These are phyloP conservation scores for Periplaneta americana DNA, from an alignment of 1,140 invertebrate species.

Conservation along the genomic window DNA sequence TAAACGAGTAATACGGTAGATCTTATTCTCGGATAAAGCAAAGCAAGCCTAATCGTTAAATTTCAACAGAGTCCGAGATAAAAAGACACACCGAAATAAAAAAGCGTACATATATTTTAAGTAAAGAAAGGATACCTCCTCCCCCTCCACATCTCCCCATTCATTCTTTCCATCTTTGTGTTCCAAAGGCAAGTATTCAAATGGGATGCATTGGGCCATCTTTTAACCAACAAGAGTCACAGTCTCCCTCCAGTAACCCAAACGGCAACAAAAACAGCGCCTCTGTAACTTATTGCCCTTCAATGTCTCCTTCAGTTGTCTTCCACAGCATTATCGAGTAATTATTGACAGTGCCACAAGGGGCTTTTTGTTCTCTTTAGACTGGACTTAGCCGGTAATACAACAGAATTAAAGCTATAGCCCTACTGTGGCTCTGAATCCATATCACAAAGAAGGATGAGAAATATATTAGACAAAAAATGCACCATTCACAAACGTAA, in stretches of 20 bases:
- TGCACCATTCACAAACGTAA: too few species aligned
- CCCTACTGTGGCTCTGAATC: too few species aligned
- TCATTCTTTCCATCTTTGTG: neutral
- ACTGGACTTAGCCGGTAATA: too few species aligned
- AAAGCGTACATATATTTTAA: neutral
- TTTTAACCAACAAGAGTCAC: neutral
- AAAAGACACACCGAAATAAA: neutral
- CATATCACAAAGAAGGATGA: too few species aligned
- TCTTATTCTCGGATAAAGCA: neutral
- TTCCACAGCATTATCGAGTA: neutral
- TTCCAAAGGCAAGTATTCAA: neutral
- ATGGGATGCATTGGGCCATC: neutral
- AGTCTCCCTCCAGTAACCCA: neutral
- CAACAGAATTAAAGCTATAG: too few species aligned
- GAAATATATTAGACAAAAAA: too few species aligned
- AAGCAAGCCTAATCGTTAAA: neutral
- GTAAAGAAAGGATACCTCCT: too few species aligned
- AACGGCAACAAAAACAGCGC: neutral
- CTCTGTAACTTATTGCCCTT: neutral
- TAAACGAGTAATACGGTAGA: neutral
- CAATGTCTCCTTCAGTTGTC: neutral
- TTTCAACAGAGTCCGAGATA: neutral
- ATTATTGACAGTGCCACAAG: neutral
- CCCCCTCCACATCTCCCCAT: too few species aligned
- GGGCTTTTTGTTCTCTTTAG: too few species aligned